Evolutionary conservation across 1,140 invertebrate species (phyloP), one percentile per base, ranked within the genome.

Genomic region (Cotesia typhae): DNA sequence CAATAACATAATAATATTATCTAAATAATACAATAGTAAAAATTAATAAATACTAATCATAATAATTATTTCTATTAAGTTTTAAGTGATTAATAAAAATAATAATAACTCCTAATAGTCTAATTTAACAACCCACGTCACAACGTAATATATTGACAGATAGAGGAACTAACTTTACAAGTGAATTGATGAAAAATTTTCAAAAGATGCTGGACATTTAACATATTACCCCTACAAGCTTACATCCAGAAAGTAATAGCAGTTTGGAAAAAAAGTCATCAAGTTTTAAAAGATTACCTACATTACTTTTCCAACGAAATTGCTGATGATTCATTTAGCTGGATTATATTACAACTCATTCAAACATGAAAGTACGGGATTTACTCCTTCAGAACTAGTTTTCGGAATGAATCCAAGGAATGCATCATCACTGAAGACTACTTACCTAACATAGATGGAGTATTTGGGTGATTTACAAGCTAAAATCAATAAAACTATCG

Each of bases 121-220:
- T 14, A 14, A 14, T 14, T 14, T 14, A 14, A 14, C 14, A 14
- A 14, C 14, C 14, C 14, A 14, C 14, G 0, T 14, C 14, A 20
- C 78, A 78, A 6, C 35, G 65, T 20, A 35, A 67, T 35, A 77
- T 84, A 7, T 66, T 79, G 2, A 67, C 76, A 0, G 83, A 84
- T 61, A 65, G 74, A 66, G 81, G 81, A 61, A 75, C 69, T 38
- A 72, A 76, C 7, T 83, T 82, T 72, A 79, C 77, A 0, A 63
- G 68, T 35, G 36, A 41, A 4, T 20, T 70, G 6, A 74, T 74
- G 68, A 65, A 70, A 9, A 67, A 53, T 35, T 66, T 74, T 20
- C 28, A 20, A 61, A 74, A 70, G 67, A 35, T 53, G 2, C 64
- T 74, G 4, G 63, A 41, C 1, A 70, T 74, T 7, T 63, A 67